Evolutionary conservation across 2,113 vertebrate genomes (phyloP), one percentile per base, ranked within the genome.

Genomic region (Alethe diademata): DNA sequence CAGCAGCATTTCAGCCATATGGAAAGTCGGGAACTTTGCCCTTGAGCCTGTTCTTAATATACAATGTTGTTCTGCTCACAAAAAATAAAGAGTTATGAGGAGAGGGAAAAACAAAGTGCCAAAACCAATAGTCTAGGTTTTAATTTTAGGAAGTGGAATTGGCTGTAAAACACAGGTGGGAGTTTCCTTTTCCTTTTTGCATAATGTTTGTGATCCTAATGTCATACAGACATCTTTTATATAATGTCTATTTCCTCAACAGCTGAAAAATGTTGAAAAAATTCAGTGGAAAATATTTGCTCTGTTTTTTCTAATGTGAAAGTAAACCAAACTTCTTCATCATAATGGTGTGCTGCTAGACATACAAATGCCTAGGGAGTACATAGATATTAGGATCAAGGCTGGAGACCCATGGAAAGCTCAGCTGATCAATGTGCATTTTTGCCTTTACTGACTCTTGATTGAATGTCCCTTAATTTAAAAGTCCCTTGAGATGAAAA

Each of bases 51-150:
- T 33, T 86, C 74, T 73, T 54, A 54, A 90, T 58, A 65, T 17
- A 73, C 5, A 15, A 0, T 3, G 3, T n/a, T 73, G 28, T 81
- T 86, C 79, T 80, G 18, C 58, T 91, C 40, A 62, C 33, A 4
- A 33, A 78, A 92, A 87, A 48, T 45, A 36, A 38, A 79, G 72
- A 86, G 16, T 75, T 93, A 72, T 69, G 87, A 87, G 81, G 47
- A 84, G 73, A 80, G 36, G 69, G 31, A 65, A 87, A 72, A 95
- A 33, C 4, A 11, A 61, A 54, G 14, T 72, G 84, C 84, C 87
- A 91, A 96, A 89, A 87, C 29, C 29, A 93, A 92, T 69, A 90
- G 50, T 73, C 67, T 74, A 58, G 26, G 18, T 81, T 92, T 96
- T 79, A 83, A 56, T 90, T 94, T 92, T 92, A 90, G 89, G 82